Evolutionary conservation across 1,140 invertebrate genomes (phyloP).

Genomic region (Drosophila ogumai): DNA sequence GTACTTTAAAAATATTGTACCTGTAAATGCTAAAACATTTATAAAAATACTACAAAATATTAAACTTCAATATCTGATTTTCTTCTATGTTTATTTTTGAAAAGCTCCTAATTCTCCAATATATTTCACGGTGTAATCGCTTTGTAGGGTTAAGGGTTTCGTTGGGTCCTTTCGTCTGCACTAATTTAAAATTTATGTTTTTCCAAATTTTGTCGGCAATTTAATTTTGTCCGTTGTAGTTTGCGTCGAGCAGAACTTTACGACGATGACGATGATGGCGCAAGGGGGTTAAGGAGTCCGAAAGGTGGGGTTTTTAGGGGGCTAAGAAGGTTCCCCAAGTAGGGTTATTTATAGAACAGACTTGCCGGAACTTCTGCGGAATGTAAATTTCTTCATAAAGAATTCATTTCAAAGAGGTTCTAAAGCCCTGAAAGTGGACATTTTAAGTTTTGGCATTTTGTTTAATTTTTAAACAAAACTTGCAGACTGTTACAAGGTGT

Average conservation of each 20-base stretch:
- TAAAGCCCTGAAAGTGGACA: background rate
- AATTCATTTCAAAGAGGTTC: slow-evolving; percentile 38
- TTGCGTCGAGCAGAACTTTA: slow-evolving; percentile 48
- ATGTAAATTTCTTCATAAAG: slow-evolving; percentile 49
- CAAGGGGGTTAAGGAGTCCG: background rate
- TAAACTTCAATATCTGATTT: too few relatives aligned
- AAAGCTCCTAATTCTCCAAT: too few relatives aligned
- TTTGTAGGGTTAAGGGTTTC: slow-evolving; percentile 20
- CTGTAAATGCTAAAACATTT: too few relatives aligned
- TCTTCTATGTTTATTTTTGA: too few relatives aligned
- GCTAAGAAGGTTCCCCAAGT: slow-evolving; percentile 1
- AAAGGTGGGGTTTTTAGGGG: background rate
- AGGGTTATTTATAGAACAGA: slow-evolving; percentile 35
- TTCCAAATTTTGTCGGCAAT: slow-evolving; percentile 58
- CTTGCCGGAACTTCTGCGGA: slow-evolving; percentile 34
- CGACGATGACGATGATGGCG: slow-evolving; percentile 18
- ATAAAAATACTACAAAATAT: too few relatives aligned
- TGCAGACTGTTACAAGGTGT: background rate
- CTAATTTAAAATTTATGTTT: slow-evolving; percentile 78
- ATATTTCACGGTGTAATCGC: background rate
- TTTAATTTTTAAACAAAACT: slow-evolving; percentile 1
- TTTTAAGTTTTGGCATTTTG: slow-evolving; percentile 2
- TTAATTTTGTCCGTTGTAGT: slow-evolving; percentile 54
- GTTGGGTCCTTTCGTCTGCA: slow-evolving; percentile 34
- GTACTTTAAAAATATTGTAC: too few relatives aligned